Evolutionary conservation across 1,140 invertebrate species (phyloP).

Genomic region (Eupristina koningsbergeri): DNA sequence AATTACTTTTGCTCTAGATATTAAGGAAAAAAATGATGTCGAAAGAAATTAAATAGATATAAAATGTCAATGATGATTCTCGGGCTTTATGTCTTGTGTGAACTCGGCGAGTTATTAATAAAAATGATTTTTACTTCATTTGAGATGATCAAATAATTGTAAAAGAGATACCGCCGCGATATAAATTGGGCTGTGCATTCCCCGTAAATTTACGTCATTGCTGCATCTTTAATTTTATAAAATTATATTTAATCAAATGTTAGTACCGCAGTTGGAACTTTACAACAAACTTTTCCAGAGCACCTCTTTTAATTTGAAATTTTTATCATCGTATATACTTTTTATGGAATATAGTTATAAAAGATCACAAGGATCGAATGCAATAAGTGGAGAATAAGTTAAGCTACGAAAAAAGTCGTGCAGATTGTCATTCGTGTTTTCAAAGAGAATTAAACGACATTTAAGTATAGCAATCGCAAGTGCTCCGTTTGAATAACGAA

Average conservation of each 20-base stretch:
- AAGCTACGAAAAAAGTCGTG: too few species aligned
- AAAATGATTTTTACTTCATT: slow-evolving; percentile 3
- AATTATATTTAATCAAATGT: background rate
- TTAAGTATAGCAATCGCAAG: too few species aligned
- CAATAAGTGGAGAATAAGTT: background rate
- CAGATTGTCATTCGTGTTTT: too few species aligned
- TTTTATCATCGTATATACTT: background rate
- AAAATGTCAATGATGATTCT: background rate
- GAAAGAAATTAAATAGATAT: background rate
- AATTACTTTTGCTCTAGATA: background rate
- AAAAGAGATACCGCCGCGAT: background rate
- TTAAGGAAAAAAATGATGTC: background rate
- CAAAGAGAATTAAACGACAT: too few species aligned
- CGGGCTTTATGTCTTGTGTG: background rate
- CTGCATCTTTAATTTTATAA: background rate
- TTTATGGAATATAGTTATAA: too few species aligned
- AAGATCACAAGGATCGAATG: too few species aligned
- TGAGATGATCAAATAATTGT: background rate
- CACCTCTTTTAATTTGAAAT: background rate
- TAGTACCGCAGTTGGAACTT: background rate
- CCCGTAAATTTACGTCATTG: background rate
- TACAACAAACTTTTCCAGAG: background rate
- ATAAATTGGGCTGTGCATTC: background rate
- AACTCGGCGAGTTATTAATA: background rate
- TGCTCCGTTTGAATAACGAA: too few species aligned